phyloP scores from a whole-genome alignment of 1,140 invertebrate genomes.

The Triops cancriformis region DNA sequence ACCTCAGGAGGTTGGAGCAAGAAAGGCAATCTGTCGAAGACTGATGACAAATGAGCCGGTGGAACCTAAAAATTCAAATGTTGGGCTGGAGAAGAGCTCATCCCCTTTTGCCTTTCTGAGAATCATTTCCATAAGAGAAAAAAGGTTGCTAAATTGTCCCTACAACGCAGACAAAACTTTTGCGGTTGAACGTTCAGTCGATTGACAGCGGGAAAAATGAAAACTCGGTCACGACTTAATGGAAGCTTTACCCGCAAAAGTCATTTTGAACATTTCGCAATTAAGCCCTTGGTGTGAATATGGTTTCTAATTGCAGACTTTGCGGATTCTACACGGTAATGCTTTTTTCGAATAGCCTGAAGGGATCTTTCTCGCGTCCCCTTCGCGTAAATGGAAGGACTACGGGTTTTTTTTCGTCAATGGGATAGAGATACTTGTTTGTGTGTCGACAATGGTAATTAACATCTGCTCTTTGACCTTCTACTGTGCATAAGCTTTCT shows the following conservation, averaged over 20 bases:
- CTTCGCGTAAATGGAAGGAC: too few species aligned
- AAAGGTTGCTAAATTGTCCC: neutral
- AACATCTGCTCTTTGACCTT: neutral
- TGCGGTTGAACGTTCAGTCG: neutral
- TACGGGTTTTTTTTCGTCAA: too few species aligned
- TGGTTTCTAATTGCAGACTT: constrained; percentile 8
- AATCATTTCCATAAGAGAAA: neutral
- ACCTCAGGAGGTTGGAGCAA: neutral
- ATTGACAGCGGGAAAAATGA: neutral
- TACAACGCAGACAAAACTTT: neutral
- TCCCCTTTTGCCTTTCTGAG: neutral
- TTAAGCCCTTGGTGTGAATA: neutral
- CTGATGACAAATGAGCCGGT: neutral
- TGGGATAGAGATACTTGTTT: neutral
- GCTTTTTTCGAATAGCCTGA: neutral
- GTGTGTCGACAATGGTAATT: neutral
- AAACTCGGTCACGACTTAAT: neutral
- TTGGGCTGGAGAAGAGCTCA: neutral
- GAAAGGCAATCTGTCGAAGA: neutral
- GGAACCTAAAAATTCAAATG: neutral
- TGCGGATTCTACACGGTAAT: neutral
- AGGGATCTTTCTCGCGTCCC: neutral
- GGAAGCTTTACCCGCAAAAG: neutral
- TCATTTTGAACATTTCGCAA: neutral
- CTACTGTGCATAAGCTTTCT: neutral